phyloP scores from a whole-genome alignment of 2,113 vertebrate species.

The Cathartes aura region DNA sequence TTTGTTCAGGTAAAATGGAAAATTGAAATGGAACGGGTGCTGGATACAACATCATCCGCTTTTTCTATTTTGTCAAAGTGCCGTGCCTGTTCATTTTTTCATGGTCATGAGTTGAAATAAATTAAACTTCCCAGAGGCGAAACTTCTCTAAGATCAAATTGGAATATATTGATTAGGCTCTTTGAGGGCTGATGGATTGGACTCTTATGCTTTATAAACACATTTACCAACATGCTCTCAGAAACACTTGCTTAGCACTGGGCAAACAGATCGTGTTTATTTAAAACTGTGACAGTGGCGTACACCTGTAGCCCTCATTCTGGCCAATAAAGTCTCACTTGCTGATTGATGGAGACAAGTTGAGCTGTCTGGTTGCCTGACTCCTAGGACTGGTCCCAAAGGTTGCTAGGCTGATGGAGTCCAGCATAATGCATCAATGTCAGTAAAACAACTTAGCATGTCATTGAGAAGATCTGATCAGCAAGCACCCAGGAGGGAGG shows the following conservation, averaged over 20 bases:
- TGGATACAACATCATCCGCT: constrained; percentile 61
- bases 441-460: constrained; percentile 59
- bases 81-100: constrained; percentile 73
- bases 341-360: constrained; percentile 71
- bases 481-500: constrained; percentile 7
- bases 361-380: constrained; percentile 58
- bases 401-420: constrained; percentile 48
- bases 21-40: constrained; percentile 70
- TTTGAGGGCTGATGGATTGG: constrained; percentile 80
- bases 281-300: constrained; percentile 66
- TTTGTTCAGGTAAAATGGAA: constrained; percentile 78
- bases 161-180: constrained; percentile 83
- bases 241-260: constrained; percentile 75
- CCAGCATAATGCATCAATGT: constrained; percentile 66
- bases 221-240: constrained; percentile 76
- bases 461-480: constrained; percentile 56
- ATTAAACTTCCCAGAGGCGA: constrained; percentile 80
- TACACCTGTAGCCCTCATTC: constrained; percentile 52
- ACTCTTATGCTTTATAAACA: constrained; percentile 79
- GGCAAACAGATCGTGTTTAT: constrained; percentile 74
- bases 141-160: constrained; percentile 79
- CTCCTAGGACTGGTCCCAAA: constrained; percentile 66
- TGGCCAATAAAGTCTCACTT: constrained; percentile 55
- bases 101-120: constrained; percentile 79
- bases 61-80: constrained; percentile 74